Conservation (phyloP, 2,888 invertebrate genomes). For the Uropetala carovei region DNA sequence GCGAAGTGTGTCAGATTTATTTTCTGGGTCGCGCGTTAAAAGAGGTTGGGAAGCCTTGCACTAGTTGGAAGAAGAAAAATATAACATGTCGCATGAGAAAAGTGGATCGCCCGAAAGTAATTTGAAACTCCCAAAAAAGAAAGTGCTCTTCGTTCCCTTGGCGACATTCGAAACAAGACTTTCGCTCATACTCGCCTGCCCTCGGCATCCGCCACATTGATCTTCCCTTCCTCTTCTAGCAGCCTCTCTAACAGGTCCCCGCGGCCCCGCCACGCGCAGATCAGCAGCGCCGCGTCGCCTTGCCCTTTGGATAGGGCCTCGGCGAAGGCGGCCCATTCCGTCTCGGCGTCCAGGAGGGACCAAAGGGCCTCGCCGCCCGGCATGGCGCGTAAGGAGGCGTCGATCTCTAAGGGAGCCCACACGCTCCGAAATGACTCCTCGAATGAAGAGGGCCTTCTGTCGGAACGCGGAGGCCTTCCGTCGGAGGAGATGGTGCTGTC, state of each 20-base stretch:
- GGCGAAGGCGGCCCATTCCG: not conserved
- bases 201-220: conserved; percentile 81
- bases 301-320: conserved; percentile 72
- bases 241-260: conserved; percentile 77
- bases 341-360: conserved; percentile 63
- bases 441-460: not conserved
- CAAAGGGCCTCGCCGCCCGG: conserved; percentile 66
- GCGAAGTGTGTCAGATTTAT: no score
- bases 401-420: not conserved
- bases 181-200: conserved; percentile 80
- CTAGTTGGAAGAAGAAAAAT: no score
- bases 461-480: no score
- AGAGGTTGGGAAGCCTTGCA: no score
- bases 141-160: no score
- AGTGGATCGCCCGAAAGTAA: no score
- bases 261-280: conserved; percentile 81
- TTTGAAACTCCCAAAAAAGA: no score
- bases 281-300: conserved; percentile 78
- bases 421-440: not conserved
- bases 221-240: conserved; percentile 77
- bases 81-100: no score
- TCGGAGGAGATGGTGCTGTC: no score
- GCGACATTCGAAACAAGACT: not conserved
- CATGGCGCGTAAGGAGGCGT: not conserved
- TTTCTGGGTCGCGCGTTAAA: no score